Evolutionary conservation across 2,888 invertebrate genomes (phyloP), one percentile per base, ranked within the genome.

Genomic region (Acleris holmiana): DNA sequence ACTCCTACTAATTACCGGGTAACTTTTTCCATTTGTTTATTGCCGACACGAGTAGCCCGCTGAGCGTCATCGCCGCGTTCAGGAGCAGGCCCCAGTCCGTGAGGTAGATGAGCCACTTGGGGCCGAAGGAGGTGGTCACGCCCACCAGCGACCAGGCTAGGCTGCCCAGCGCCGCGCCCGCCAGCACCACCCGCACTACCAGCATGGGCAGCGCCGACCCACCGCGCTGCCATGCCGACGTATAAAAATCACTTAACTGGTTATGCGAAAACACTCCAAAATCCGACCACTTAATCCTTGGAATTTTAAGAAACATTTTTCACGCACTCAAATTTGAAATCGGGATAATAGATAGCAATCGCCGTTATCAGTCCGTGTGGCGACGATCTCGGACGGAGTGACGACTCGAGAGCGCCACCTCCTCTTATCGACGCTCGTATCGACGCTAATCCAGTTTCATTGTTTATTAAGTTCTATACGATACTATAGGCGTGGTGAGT

Each of bases 21-120:
- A 60, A 46, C 17, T 17, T 51, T 17, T 53, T 48, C 51, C 41
- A 54, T 13, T 35, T 41, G 25, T 65, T 60, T 54, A 58, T 54
- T 1, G 54, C 41, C 5, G 72, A 72, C 13, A 72, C 69, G 13
- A 68, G 48, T 17, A 71, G 25, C 1, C 68, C 69, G 19, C 66
- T 61, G 4, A 68, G 58, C 18, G 63, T 64, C 29, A 60, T 65
- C 15, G 55, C 35, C 18, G 44, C 19, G 17, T 71, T 44, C 46
- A 71, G 40, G 40, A 71, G 8, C 47, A 72, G 50, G 5, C 72
- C 72, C 72, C 72, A 72, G 54, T 72, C 71, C 46, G 72, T 72
- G 25, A 72, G 66, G 57, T 68, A 72, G 18, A 72, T 67, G 25
- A 68, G 65, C 69, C 68, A 70, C 35, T 44, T 58, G 6, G 57